phyloP scores from a whole-genome alignment of 35 echinoderm and acorn worm species.

The Apostichopus californicus region DNA sequence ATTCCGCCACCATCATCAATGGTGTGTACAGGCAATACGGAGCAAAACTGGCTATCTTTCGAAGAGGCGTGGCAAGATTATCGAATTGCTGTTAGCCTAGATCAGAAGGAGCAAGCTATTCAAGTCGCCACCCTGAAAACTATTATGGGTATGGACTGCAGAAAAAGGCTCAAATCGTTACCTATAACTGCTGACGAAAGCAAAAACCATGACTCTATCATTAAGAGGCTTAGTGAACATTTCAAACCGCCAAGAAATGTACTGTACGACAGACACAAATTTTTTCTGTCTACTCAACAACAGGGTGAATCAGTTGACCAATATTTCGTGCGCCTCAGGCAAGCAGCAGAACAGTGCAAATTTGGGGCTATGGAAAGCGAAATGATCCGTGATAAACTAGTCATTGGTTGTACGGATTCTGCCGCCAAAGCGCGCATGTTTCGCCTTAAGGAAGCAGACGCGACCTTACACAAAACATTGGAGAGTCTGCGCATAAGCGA shows the following conservation, averaged over 20 bases:
- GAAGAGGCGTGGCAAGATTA: constrained; percentile 55
- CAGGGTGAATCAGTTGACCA: constrained; percentile 41
- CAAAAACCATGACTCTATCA: constrained; percentile 26
- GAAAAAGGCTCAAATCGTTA: constrained; percentile 43
- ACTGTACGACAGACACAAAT: constrained; percentile 46
- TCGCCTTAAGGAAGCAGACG: too few species aligned
- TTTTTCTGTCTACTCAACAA: constrained; percentile 32
- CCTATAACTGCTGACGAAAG: constrained; percentile 15
- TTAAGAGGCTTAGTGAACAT: constrained; percentile 36
- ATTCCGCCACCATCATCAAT: not conserved
- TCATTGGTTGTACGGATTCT: constrained; percentile 44
- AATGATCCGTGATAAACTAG: constrained; percentile 57
- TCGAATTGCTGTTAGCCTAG: constrained; percentile 31
- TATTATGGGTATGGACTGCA: constrained; percentile 40
- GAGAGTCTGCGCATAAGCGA: constrained; percentile 15
- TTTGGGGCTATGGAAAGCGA: constrained; percentile 41
- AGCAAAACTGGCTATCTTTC: constrained; percentile 46
- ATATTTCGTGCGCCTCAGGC: constrained; percentile 39
- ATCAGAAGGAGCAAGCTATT: constrained; percentile 47
- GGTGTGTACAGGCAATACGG: constrained; percentile 39
- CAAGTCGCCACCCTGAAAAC: constrained; percentile 38
- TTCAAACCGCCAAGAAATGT: constrained; percentile 57
- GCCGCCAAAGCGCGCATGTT: constrained; percentile 52
- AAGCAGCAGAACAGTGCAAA: constrained; percentile 44
- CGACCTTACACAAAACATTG: not conserved